A percentile compares a stretch with the other conserved stretches of the same genome.
These are phyloP conservation scores for Agrotis segetum DNA, from an alignment of 2,888 invertebrate genomes.

Conservation along the genomic window DNA sequence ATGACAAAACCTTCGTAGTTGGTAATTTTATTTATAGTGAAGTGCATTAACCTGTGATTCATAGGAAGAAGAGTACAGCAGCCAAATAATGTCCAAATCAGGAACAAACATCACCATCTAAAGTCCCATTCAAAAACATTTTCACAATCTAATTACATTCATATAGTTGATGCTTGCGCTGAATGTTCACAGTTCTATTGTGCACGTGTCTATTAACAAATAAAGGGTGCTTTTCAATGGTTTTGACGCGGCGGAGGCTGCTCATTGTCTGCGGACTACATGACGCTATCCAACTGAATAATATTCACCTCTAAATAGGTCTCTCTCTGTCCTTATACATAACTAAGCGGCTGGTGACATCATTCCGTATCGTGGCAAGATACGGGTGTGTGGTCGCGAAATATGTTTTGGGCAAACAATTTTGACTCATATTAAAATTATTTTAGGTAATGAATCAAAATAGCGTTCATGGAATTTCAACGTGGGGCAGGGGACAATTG, in stretches of 20 bases:
- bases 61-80: background rate
- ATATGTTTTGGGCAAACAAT: slow-evolving; percentile 15
- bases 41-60: background rate
- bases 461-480: background rate
- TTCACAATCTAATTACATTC: slow-evolving; percentile 74
- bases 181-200: slow-evolving; percentile 73
- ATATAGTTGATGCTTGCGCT: slow-evolving; percentile 66
- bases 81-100: slow-evolving; percentile 6
- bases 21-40: background rate
- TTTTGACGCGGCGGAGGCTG: slow-evolving; percentile 76
- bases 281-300: slow-evolving; percentile 71
- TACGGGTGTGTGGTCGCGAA: slow-evolving; percentile 12
- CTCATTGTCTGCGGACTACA: slow-evolving; percentile 72
- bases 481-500: background rate
- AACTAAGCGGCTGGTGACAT: slow-evolving; percentile 60
- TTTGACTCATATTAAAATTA: slow-evolving; percentile 9
- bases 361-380: slow-evolving; percentile 36
- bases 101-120: background rate
- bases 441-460: slow-evolving; percentile 15
- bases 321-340: slow-evolving; percentile 56
- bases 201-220: slow-evolving; percentile 78
- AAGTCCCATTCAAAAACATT: slow-evolving; percentile 55
- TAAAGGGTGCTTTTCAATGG: slow-evolving; percentile 80
- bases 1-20: background rate
- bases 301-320: slow-evolving; percentile 66